Conservation (phyloP, 2,113 vertebrate genomes). For the Melanostigma gelatinosum region DNA sequence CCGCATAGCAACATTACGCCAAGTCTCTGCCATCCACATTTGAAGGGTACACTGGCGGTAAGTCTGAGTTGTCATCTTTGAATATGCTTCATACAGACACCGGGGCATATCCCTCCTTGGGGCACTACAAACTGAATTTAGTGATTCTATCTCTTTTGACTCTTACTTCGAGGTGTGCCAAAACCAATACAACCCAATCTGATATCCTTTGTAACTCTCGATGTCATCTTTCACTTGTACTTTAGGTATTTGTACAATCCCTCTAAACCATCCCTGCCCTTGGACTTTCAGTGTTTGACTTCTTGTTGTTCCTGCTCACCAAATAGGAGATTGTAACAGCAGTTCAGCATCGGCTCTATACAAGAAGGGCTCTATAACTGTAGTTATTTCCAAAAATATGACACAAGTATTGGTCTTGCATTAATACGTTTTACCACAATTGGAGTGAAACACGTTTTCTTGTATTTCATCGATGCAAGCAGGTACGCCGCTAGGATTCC, state of each 20-base stretch:
- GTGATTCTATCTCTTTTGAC: conserved; percentile 53
- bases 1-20: background rate
- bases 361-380: background rate
- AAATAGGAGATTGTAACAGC: background rate
- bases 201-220: conserved; percentile 29
- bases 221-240: conserved; percentile 53
- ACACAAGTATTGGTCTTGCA: background rate
- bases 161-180: conserved; percentile 55
- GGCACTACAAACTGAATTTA: conserved; percentile 24
- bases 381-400: background rate
- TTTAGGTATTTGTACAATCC: conserved; percentile 32
- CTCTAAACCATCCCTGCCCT: conserved; percentile 51
- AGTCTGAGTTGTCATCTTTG: conserved; percentile 29
- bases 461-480: background rate
- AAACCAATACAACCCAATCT: conserved; percentile 33
- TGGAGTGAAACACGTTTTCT: background rate
- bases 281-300: conserved; percentile 26
- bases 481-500: background rate
- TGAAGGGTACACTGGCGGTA: background rate
- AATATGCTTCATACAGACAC: conserved; percentile 15
- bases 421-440: background rate
- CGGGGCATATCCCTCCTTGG: background rate
- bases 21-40: conserved; percentile 1
- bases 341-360: background rate
- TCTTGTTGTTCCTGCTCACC: background rate